Conservation (phyloP, 2,797 vertebrate species). For the Simalia tracyae region DNA sequence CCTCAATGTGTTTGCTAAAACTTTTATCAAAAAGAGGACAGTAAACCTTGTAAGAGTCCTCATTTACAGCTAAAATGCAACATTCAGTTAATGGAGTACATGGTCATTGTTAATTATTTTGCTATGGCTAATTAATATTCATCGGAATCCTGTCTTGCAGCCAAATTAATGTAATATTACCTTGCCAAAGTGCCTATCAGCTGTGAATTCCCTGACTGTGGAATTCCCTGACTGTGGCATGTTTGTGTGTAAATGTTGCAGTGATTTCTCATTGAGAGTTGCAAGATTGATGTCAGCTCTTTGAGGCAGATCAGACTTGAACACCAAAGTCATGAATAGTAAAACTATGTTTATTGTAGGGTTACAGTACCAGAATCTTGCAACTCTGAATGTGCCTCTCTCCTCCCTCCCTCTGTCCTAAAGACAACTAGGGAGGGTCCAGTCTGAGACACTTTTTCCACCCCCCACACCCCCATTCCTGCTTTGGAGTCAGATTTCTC, state of each 20-base stretch:
- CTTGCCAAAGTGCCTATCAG: slow-evolving; percentile 58
- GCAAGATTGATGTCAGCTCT: not conserved
- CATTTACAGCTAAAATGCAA: slow-evolving; percentile 73
- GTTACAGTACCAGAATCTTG: too few species aligned
- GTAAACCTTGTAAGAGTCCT: slow-evolving; percentile 44
- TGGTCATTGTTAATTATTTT: slow-evolving; percentile 86
- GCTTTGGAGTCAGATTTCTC: too few species aligned
- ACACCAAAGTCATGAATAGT: not conserved
- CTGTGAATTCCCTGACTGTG: slow-evolving; percentile 23
- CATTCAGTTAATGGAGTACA: slow-evolving; percentile 84
- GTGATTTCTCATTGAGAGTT: not conserved
- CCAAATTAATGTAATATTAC: slow-evolving; percentile 78
- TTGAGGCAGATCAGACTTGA: not conserved
- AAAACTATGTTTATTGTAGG: not conserved
- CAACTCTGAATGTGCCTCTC: too few species aligned
- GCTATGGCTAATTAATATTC: slow-evolving; percentile 84
- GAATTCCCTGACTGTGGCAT: slow-evolving; percentile 13
- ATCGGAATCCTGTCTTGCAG: slow-evolving; percentile 72
- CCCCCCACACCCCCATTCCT: too few species aligned
- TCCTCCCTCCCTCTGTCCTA: too few species aligned
- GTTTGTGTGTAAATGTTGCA: not conserved
- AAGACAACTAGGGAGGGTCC: too few species aligned
- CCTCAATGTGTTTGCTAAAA: slow-evolving; percentile 27
- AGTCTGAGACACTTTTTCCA: too few species aligned
- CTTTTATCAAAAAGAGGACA: slow-evolving; percentile 45